Evolutionary conservation across 2,113 vertebrate species (phyloP), one percentile per base, ranked within the genome.

Genomic region (Myrmophylax atrothorax): DNA sequence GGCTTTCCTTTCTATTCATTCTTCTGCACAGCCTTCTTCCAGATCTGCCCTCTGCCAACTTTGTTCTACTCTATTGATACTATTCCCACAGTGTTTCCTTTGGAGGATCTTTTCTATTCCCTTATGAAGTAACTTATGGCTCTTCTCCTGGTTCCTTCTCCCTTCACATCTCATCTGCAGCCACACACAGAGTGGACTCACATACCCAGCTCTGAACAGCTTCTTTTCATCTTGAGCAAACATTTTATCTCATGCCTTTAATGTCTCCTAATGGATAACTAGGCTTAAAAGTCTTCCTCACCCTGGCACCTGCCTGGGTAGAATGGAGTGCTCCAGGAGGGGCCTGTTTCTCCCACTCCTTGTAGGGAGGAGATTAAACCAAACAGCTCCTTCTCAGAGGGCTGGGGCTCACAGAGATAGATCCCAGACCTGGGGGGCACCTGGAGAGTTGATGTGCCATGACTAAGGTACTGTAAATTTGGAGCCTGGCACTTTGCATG

Each of bases 301-400:
- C 46, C 31, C 13, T 42, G 53, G 38, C 42, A 37, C 22, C 55
- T 64, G 58, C 40, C 44, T 44, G 25, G 35, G 14, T 19, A 55
- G 79, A 53, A 31, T 13, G 59, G 38, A 26, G 28, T 14, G 50
- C 37, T 62, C 31, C 50, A 20, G 55, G 55, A 80, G 44, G 14
- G 20, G 24, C 6, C 20, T 18, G 22, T 25, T 79, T 66, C 33
- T 85, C n/a, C 31, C 25, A 15, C 46, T 72, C 49, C 25, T 68
- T 3, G 0, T 5, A 3, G 0, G 0, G n/a, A 78, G 42, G 18
- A 74, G 19, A 49, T 76, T 44, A 56, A 74, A 66, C 14, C 2
- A 16, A 59, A 10, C 63, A 81, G 38, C 15, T 81, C 42, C 19
- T 40, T 33, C 59, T 50, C 50, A 17, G 25, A 75, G 67, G 18